Evolutionary conservation across 2,797 vertebrate genomes (phyloP).

Genomic region (Hydrolagus colliei): DNA sequence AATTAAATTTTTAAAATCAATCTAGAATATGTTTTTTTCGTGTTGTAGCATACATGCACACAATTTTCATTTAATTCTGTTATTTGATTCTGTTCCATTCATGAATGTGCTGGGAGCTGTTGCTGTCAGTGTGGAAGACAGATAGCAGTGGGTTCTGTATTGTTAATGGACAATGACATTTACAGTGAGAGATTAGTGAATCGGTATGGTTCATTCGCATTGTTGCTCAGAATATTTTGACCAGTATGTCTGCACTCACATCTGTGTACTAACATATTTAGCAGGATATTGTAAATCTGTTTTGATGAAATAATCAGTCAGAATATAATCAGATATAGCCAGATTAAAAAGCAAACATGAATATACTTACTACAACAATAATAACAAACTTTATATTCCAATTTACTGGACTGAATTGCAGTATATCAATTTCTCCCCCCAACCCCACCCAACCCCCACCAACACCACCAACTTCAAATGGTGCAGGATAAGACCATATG

Average conservation of each 20-base stretch:
- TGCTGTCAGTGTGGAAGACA: too few species aligned
- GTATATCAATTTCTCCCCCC: neutral
- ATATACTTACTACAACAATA: neutral
- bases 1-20: too few species aligned
- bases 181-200: neutral
- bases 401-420: neutral
- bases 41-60: too few species aligned
- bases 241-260: neutral
- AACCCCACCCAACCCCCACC: too few species aligned
- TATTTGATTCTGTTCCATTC: too few species aligned
- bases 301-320: neutral
- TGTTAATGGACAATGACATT: neutral
- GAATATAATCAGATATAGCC: neutral
- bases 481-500: too few species aligned
- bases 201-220: neutral
- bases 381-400: neutral
- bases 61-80: too few species aligned
- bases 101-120: too few species aligned
- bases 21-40: too few species aligned
- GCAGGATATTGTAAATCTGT: neutral
- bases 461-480: too few species aligned
- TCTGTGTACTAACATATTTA: neutral
- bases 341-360: neutral
- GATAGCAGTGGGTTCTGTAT: too few species aligned
- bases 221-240: neutral